These are phyloP conservation scores for Batillaria attramentaria DNA, from an alignment of 1,140 invertebrate species.

Conservation along the genomic window DNA sequence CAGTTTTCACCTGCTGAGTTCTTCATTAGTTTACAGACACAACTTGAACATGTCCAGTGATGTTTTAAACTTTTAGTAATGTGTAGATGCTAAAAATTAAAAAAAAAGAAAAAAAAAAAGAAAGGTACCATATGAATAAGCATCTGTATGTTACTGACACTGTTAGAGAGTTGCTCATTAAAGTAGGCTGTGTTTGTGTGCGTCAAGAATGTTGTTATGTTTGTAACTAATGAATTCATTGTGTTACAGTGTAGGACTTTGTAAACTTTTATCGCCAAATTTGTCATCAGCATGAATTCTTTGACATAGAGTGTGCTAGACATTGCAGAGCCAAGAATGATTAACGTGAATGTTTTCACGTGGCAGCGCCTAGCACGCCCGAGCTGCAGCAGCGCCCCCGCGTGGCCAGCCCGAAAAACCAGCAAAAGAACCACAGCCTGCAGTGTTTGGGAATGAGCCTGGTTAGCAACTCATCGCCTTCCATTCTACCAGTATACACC, in stretches of 20 bases:
- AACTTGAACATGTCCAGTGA: too few relatives aligned
- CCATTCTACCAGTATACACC: background rate
- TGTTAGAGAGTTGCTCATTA: too few relatives aligned
- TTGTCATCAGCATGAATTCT: background rate
- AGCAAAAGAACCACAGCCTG: slow-evolving; percentile 48
- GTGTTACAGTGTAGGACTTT: background rate
- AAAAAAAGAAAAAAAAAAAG: too few relatives aligned
- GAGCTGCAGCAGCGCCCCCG: slow-evolving; percentile 48
- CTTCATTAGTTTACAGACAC: too few relatives aligned
- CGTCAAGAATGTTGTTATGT: background rate
- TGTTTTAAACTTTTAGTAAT: too few relatives aligned
- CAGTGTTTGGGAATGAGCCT: slow-evolving; percentile 54
- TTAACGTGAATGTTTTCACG: background rate
- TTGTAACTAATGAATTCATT: background rate
- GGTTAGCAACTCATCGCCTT: slow-evolving; percentile 39
- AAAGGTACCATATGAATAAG: too few relatives aligned
- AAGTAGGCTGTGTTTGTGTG: too few relatives aligned
- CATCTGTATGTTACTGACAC: too few relatives aligned
- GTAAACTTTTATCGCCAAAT: too few relatives aligned
- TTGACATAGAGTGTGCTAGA: background rate
- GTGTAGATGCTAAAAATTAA: too few relatives aligned
- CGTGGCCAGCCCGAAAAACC: slow-evolving; percentile 39
- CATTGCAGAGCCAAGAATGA: background rate
- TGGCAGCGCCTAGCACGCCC: slow-evolving; percentile 58
- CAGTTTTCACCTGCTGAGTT: too few relatives aligned